These are phyloP conservation scores for Lipotes vexillifer DNA, from an alignment of 2,113 vertebrate genomes.

Conservation along the genomic window DNA sequence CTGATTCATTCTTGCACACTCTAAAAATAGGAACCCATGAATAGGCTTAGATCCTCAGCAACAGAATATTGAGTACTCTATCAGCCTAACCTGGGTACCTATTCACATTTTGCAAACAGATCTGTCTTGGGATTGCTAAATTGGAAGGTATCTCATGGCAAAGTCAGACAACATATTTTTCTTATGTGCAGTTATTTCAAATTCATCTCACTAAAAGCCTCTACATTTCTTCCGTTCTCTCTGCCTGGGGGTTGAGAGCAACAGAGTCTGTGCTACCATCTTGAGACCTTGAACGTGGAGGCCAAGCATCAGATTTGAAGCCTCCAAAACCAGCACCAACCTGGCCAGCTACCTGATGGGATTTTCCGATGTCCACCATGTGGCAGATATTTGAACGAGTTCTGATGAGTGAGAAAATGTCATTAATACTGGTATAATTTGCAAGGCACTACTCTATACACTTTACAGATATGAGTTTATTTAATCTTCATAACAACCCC, in stretches of 20 bases:
- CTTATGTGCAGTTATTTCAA: slow-evolving; percentile 11
- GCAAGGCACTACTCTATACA: background rate
- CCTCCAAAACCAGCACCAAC: background rate
- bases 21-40: slow-evolving; percentile 74
- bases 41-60: slow-evolving; percentile 77
- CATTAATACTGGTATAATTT: background rate
- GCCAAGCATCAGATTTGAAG: background rate
- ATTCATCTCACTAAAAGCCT: background rate
- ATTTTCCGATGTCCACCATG: background rate
- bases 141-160: slow-evolving; percentile 43
- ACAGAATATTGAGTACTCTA: slow-evolving; percentile 68
- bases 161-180: slow-evolving; percentile 38
- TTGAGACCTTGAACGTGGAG: background rate
- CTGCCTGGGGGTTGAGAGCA: background rate
- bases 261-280: background rate
- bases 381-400: background rate
- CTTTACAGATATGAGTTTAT: background rate
- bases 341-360: background rate
- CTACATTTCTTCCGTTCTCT: background rate
- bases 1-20: slow-evolving; percentile 78
- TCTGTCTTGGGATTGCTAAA: slow-evolving; percentile 55
- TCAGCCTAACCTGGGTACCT: slow-evolving; percentile 61
- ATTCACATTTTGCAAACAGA: slow-evolving; percentile 66
- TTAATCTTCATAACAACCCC: background rate
- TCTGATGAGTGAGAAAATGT: background rate